phyloP scores from a whole-genome alignment of 1,140 invertebrate genomes.

The Saccostrea cuccullata region DNA sequence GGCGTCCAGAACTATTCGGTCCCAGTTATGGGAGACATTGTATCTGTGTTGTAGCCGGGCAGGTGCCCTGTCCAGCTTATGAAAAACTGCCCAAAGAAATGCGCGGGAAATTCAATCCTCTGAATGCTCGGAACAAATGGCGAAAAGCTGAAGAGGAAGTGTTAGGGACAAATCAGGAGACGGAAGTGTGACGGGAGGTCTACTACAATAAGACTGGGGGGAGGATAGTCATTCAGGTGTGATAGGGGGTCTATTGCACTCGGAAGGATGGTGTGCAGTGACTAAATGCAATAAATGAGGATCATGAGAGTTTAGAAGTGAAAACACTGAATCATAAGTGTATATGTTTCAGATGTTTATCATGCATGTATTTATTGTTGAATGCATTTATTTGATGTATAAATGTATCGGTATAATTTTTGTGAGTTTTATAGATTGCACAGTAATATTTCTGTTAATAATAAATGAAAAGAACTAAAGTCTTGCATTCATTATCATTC shows the following conservation, averaged over 20 bases:
- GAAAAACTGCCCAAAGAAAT: constrained; percentile 89
- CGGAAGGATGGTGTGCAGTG: neutral
- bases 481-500: no score
- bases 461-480: no score
- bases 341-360: no score
- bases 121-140: neutral
- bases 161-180: neutral
- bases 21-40: constrained; percentile 79
- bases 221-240: no score
- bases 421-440: no score
- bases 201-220: neutral
- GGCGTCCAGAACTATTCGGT: neutral
- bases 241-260: neutral
- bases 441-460: no score
- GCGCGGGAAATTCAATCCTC: constrained; percentile 82
- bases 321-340: no score
- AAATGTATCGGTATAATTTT: no score
- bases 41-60: constrained; percentile 95
- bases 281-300: no score
- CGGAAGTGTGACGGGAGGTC: neutral
- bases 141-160: neutral
- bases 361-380: no score
- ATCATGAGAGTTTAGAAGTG: no score
- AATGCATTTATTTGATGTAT: no score
- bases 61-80: constrained; percentile 92